phyloP scores from a whole-genome alignment of 2,113 vertebrate genomes.

The Pristiophorus japonicus region DNA sequence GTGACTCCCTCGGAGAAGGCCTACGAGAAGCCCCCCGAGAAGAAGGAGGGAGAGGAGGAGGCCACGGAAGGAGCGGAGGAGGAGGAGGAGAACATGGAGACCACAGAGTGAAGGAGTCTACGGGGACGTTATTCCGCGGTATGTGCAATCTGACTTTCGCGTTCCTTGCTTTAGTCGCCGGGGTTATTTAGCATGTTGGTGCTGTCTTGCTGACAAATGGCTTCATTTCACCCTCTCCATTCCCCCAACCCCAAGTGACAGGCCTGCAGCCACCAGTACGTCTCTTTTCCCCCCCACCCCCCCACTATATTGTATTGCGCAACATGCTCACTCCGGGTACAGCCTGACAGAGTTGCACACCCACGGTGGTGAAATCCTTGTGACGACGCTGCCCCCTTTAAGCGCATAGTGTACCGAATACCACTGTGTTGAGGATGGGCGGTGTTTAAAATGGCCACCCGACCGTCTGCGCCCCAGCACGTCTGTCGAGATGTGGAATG shows the following conservation, averaged over 20 bases:
- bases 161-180: too few relatives aligned
- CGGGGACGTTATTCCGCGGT: background rate
- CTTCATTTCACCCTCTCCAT: background rate
- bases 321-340: background rate
- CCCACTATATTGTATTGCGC: background rate
- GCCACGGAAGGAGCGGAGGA: slow-evolving; percentile 82
- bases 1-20: slow-evolving; percentile 94
- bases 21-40: slow-evolving; percentile 90
- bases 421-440: background rate
- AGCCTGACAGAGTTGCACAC: too few relatives aligned
- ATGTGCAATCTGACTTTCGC: background rate
- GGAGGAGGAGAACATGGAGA: slow-evolving; percentile 90
- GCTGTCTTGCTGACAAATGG: background rate
- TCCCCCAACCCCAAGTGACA: too few relatives aligned
- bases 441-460: background rate
- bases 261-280: background rate
- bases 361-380: background rate
- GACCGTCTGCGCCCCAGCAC: background rate
- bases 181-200: background rate
- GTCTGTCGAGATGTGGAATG: background rate
- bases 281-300: too few relatives aligned
- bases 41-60: slow-evolving; percentile 92
- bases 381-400: background rate
- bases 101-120: slow-evolving; percentile 68
- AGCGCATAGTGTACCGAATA: background rate